Conservation (phyloP, 2,888 invertebrate genomes). For the Subacronicta megacephala region DNA sequence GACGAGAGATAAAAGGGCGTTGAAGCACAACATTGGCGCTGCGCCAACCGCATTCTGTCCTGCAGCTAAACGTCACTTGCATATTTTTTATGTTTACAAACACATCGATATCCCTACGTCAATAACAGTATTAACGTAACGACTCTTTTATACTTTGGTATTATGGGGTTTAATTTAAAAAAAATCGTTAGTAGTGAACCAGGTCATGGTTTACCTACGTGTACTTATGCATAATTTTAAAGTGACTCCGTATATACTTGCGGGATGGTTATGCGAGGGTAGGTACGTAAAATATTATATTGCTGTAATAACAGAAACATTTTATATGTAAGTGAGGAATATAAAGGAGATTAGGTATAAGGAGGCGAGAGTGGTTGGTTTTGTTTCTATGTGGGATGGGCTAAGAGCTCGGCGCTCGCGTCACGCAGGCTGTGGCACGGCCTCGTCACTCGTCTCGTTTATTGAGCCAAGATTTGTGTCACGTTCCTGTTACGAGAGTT, state of each 20-base stretch:
- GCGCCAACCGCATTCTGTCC: slow-evolving; percentile 77
- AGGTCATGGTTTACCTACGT: slow-evolving; percentile 44
- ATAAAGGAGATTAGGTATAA: slow-evolving; percentile 58
- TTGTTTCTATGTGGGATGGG: slow-evolving; percentile 67
- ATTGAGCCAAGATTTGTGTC: slow-evolving; percentile 77
- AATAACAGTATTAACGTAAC: slow-evolving; percentile 19
- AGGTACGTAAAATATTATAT: slow-evolving; percentile 55
- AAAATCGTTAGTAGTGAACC: slow-evolving; percentile 17
- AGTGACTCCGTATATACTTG: slow-evolving; percentile 22
- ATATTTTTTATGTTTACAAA: slow-evolving; percentile 77
- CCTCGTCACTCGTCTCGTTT: slow-evolving; percentile 67
- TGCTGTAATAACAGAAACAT: slow-evolving; percentile 52
- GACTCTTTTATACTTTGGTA: slow-evolving; percentile 9
- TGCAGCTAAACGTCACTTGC: slow-evolving; percentile 69
- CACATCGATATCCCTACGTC: slow-evolving; percentile 65
- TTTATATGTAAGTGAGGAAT: slow-evolving; percentile 51
- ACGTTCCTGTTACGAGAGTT: slow-evolving; percentile 68
- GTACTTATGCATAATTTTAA: slow-evolving; percentile 36
- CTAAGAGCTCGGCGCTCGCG: slow-evolving; percentile 52
- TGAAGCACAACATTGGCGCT: slow-evolving; percentile 75
- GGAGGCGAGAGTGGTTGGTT: slow-evolving; percentile 59
- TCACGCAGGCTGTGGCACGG: slow-evolving; percentile 60
- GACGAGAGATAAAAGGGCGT: slow-evolving; percentile 79
- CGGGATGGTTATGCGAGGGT: slow-evolving; percentile 36
- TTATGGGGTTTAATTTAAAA: too few species aligned